A percentile compares a stretch with the other conserved stretches of the same genome.
Conservation (phyloP, 2,113 vertebrate genomes). For the Xenopus tropicalis region UCB_Xtro_10.0 CM004446.2:20405501-20406000, state of each 20-base stretch:
- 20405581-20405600: no score
- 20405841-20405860: conserved; percentile 49
- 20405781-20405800: conserved; percentile 54
- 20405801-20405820: conserved; percentile 49
- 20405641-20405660: neutral
- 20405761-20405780: conserved; percentile 54
- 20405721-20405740: conserved; percentile 29
- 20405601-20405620: no score
- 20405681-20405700: conserved; percentile 20
- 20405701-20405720: neutral
- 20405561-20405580: no score
- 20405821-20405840: conserved; percentile 50
- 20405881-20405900: conserved; percentile 55
- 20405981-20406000: conserved; percentile 53
- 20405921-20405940: conserved; percentile 49
- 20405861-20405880: conserved; percentile 54
- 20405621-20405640: no score
- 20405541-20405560: no score
- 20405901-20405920: conserved; percentile 53
- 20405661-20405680: neutral
- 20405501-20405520: no score
- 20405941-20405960: conserved; percentile 53
- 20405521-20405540: no score
- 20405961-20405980: conserved; percentile 55
- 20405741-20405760: conserved; percentile 41